Base-by-base conservation (phyloP, 2,888 invertebrate genomes). In the Trissolcus japonicus region DNA sequence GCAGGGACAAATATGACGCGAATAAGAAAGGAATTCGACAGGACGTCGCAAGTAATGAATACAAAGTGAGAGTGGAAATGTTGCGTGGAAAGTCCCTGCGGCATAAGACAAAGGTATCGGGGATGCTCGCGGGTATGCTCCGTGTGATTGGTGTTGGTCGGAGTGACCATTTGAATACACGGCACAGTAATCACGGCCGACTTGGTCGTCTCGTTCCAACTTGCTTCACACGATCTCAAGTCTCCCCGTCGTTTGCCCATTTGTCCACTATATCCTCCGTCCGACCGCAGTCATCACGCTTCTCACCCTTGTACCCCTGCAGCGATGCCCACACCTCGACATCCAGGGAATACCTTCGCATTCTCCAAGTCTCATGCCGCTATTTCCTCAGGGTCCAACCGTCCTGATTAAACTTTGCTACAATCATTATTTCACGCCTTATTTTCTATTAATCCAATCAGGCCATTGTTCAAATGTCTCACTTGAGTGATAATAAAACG, bases 91-190 rank as follows among this genome's bases (percentile, higher is more conserved):
- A 76, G 73, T 76, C 80, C 78, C 80, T 63, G 54, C 66, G 75
- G 79, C 77, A 69, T 77, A 72, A 77, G 79, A 77, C 79, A 75
- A 79, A 77, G 79, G 72, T 77, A 75, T 68, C 69, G 65, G 68
- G 68, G 35, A 68, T 69, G 73, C 77, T 78, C 73, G 73, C 77
- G 77, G 78, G 78, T 74, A 69, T 62, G 78, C 69, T 78, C 69
- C 66, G 62, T 78, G 74, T 78, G 78, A 88, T 89, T 88, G 88
- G 87, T 86, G 86, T 86, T 85, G 86, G 84, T 85, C 83, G 80
- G 84, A 83, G 85, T 86, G 87, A 87, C 88, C 88, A 88, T 88
- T 89, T 88, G 88, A 87, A 88, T 89, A 88, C 86, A 86, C 86
- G 87, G 82, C 78, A 84, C 86, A 85, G 86, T 88, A 88, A 88